Evolutionary conservation across 2,113 vertebrate species (phyloP), one percentile per base, ranked within the genome.

Genomic region (Plecturocebus donacophilus): DNA sequence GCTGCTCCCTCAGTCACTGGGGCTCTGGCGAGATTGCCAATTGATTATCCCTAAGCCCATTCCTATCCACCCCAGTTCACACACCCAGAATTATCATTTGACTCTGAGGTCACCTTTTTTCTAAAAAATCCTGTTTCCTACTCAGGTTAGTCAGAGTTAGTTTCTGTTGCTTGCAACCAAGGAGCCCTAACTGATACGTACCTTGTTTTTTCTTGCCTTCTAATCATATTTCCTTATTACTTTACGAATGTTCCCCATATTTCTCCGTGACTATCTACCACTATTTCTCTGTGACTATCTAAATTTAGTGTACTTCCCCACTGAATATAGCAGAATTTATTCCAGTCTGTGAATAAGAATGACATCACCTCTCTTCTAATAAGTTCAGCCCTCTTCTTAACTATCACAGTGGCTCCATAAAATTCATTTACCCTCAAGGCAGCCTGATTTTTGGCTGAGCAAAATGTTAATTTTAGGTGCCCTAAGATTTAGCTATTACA

Each of bases 361-460:
- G 42, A 38, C 12, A 49, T 54, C 42, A 49, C 4, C 10, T 70
- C 45, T 87, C 56, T 92, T 76, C 40, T 66, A 68, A 21, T 66
- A 91, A 56, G 42, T 88, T 80, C 49, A 94, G 42, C 23, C 12
- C 25, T 77, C 27, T 45, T 93, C 66, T 83, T 93, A 94, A 58
- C 35, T 42, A 94, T 58, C 45, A 91, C 0, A 64, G 40, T 12
- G 38, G 19, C 42, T 93, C 47, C 20, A 73, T 42, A 68, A 90
- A 96, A 95, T 96, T 89, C 79, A 96, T 42, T 77, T 96, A 45
- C 30, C 27, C 8, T 81, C 77, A 93, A 85, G 30, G 56, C 23
- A 97, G 92, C 9, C n/a, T 87, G 38, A 61, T 25, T n/a, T 83
- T 75, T 70, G 54, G 47, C 56, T 87, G n/a, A 90, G n/a, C n/a